A percentile compares a stretch with the other conserved stretches of the same genome.
Conservation (phyloP, 2,888 invertebrate genomes). For the Tanypteryx hageni region DNA sequence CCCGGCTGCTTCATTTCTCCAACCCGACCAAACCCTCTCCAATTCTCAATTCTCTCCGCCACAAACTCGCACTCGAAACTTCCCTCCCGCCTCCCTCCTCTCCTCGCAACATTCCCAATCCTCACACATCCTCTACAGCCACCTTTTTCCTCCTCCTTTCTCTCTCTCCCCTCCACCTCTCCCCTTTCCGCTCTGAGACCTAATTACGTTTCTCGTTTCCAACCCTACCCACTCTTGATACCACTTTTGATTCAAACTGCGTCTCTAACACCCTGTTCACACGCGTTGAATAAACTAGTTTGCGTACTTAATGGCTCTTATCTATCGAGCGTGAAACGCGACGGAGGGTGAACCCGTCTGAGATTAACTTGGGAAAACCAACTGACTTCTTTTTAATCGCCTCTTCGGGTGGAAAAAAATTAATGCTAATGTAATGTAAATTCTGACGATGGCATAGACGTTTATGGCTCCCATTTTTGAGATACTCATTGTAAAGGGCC, state of each 20-base stretch:
- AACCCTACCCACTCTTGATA: not conserved
- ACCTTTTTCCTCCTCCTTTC: not conserved
- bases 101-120: not conserved
- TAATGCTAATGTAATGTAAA: conserved; percentile 19
- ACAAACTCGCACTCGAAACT: not conserved
- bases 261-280: conserved; percentile 21
- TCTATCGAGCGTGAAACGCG: not conserved
- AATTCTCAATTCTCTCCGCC: too few relatives aligned
- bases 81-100: not conserved
- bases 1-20: too few relatives aligned
- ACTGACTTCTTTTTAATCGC: not conserved
- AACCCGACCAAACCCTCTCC: too few relatives aligned
- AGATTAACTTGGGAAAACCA: not conserved
- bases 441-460: not conserved
- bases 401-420: not conserved
- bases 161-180: not conserved
- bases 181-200: not conserved
- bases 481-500: conserved; percentile 13
- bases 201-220: conserved; percentile 17
- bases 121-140: not conserved
- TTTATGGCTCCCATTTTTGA: not conserved
- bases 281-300: conserved; percentile 24
- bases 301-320: conserved; percentile 29
- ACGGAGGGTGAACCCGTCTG: not conserved
- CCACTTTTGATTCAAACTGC: not conserved